phyloP scores from a whole-genome alignment of 2,113 vertebrate species.

The Plotosus lineatus region DNA sequence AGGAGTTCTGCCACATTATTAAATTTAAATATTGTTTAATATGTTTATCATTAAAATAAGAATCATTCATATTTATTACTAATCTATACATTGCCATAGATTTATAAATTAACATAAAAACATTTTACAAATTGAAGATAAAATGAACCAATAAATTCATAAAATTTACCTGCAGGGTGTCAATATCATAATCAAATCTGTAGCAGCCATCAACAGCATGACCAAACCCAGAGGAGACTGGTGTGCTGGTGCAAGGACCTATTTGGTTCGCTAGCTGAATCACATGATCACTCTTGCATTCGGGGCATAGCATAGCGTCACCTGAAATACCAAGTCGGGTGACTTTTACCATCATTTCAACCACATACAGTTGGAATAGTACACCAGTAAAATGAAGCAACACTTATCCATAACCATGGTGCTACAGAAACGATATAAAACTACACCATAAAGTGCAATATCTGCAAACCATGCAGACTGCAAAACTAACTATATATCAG shows the following conservation, averaged over 20 bases:
- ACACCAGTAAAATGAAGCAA: no score
- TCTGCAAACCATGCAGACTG: no score
- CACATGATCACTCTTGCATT: conserved; percentile 87
- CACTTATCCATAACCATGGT: no score
- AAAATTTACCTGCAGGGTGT: conserved; percentile 54
- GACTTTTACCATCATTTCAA: no score
- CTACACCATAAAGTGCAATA: no score
- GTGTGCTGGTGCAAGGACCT: conserved; percentile 67
- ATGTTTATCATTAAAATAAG: not conserved
- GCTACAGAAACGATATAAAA: no score
- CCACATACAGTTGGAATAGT: no score
- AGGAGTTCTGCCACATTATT: not conserved
- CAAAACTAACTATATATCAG: no score
- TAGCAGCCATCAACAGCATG: conserved; percentile 31
- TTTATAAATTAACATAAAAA: no score
- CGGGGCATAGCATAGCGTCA: conserved; percentile 73
- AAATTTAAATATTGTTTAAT: not conserved
- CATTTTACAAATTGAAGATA: not conserved
- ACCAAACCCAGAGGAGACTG: conserved; percentile 36
- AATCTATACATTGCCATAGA: no score
- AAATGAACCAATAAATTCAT: not conserved
- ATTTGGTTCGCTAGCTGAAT: conserved; percentile 75
- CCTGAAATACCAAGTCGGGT: conserved; percentile 55
- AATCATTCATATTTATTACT: not conserved
- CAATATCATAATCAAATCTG: conserved; percentile 37